phyloP scores from a whole-genome alignment of 2,113 vertebrate species.

The Thomomys bottae region DNA sequence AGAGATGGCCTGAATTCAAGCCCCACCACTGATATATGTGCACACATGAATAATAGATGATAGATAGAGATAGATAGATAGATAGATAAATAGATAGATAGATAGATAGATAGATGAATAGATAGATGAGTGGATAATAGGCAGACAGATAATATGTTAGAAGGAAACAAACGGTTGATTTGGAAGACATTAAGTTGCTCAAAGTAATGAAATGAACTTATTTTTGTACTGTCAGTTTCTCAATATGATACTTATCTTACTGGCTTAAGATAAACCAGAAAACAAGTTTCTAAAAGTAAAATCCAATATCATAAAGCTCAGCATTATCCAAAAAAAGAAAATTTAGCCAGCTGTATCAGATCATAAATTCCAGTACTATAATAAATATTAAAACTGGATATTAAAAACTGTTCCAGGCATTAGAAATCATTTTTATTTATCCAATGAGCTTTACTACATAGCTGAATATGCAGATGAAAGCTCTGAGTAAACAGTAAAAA shows the following conservation, averaged over 20 bases:
- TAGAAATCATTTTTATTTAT: too few relatives aligned
- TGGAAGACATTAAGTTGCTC: background rate
- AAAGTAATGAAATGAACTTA: slow-evolving; percentile 23
- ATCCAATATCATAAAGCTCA: slow-evolving; percentile 30
- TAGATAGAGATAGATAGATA: too few relatives aligned
- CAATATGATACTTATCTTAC: background rate
- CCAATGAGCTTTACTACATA: background rate
- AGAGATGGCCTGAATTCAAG: too few relatives aligned
- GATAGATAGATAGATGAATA: too few relatives aligned
- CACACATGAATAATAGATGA: too few relatives aligned
- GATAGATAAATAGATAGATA: too few relatives aligned
- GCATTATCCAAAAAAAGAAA: background rate
- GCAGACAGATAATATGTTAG: background rate
- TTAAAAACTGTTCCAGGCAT: background rate
- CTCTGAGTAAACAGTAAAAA: background rate
- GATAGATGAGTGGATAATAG: too few relatives aligned
- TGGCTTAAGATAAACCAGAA: slow-evolving; percentile 26
- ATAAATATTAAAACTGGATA: slow-evolving; percentile 30
- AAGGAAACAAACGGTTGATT: background rate
- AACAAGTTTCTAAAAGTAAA: slow-evolving; percentile 48
- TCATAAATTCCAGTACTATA: background rate
- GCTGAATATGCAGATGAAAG: background rate
- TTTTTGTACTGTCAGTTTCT: slow-evolving; percentile 36
- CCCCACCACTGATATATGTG: too few relatives aligned
- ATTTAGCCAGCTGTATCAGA: background rate